Percentiles rank a stretch among this genome's conserved stretches.
Conservation (phyloP, 2,797 vertebrate species). For the Ctenopoma kingsleyae region DNA sequence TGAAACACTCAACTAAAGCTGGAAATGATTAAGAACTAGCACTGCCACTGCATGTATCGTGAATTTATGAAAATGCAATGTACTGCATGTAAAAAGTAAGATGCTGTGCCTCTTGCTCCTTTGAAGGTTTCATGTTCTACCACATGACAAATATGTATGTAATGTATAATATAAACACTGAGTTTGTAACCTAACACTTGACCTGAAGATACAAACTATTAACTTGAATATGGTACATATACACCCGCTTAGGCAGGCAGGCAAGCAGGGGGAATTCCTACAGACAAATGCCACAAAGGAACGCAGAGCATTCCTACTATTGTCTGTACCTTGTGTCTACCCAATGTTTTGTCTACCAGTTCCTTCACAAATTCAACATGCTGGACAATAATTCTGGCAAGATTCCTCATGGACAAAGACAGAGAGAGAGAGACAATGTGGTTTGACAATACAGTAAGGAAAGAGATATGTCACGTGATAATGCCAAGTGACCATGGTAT, state of each 20-base stretch:
- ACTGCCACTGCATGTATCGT: too few relatives aligned
- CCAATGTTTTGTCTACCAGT: conserved; percentile 47
- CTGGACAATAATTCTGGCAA: conserved; percentile 34
- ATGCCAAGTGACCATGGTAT: conserved; percentile 64
- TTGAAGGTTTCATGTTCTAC: background rate
- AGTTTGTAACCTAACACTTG: conserved; percentile 11
- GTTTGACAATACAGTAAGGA: conserved; percentile 23
- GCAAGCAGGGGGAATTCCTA: conserved; percentile 15
- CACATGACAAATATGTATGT: background rate
- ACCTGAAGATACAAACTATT: conserved; percentile 31
- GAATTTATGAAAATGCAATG: background rate
- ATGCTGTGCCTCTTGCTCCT: too few relatives aligned
- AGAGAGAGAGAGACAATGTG: background rate
- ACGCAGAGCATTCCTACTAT: conserved; percentile 42
- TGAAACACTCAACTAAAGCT: too few relatives aligned
- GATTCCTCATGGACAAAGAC: conserved; percentile 35
- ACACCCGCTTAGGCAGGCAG: conserved; percentile 42
- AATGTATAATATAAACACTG: background rate
- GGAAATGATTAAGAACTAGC: too few relatives aligned
- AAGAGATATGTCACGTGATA: conserved; percentile 61
- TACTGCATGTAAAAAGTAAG: background rate
- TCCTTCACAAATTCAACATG: conserved; percentile 70
- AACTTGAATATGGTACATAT: conserved; percentile 9
- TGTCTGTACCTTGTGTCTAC: conserved; percentile 18
- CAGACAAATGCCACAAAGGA: conserved; percentile 29